Conservation (phyloP, 2,797 vertebrate genomes). For the Microctenopoma steveboyesi region DNA sequence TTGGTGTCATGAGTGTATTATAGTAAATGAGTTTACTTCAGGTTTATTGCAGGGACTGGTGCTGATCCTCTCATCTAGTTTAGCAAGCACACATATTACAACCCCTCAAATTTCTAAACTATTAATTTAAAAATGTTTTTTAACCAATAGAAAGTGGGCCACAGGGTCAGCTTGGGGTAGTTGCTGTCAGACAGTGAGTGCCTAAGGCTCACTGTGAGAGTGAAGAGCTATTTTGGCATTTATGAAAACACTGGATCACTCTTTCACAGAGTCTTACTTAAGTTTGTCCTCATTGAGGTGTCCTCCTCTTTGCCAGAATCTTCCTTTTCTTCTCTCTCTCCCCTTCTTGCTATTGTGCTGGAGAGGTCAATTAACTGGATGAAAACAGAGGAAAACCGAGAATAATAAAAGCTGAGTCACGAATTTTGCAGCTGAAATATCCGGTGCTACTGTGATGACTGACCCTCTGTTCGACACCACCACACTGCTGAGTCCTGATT, state of each 20-base stretch:
- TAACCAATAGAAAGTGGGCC: no score
- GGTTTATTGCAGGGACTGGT: no score
- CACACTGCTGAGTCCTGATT: constrained; percentile 81
- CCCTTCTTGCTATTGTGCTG: constrained; percentile 79
- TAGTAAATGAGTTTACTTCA: no score
- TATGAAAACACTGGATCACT: neutral
- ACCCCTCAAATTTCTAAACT: no score
- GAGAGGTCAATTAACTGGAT: constrained; percentile 1
- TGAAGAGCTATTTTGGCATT: no score
- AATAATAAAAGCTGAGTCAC: neutral
- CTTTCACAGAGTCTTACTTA: constrained; percentile 68
- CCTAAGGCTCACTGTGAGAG: no score
- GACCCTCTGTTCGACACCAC: constrained; percentile 80
- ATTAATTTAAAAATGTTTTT: no score
- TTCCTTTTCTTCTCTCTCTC: constrained; percentile 85
- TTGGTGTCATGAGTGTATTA: no score
- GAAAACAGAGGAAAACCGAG: neutral
- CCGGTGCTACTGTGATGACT: constrained; percentile 16
- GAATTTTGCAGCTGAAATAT: neutral
- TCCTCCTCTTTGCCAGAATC: constrained; percentile 82
- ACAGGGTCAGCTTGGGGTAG: no score
- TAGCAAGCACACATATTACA: no score
- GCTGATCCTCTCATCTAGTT: no score
- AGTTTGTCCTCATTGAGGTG: constrained; percentile 81
- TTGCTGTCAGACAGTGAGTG: no score